Evolutionary conservation across 2,113 vertebrate genomes (phyloP).

Genomic region (Microcebus tavaratra): DNA sequence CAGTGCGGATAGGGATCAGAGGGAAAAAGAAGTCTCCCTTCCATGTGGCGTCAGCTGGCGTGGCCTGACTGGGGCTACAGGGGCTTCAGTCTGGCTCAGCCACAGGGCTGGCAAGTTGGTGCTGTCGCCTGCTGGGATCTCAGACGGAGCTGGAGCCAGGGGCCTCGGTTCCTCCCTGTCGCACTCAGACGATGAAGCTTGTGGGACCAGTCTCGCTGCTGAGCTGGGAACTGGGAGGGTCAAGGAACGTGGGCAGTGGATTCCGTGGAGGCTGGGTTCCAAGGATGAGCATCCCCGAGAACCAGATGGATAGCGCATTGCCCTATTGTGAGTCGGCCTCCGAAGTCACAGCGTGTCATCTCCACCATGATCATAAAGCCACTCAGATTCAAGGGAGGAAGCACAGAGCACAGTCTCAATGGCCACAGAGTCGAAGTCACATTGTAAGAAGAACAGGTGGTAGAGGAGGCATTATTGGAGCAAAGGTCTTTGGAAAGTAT

Average conservation of each 20-base stretch:
- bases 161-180: neutral
- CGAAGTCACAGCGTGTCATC: neutral
- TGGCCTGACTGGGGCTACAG: neutral
- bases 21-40: neutral
- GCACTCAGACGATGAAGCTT: neutral
- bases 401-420: too few relatives aligned
- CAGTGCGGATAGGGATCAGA: neutral
- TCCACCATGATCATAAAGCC: neutral
- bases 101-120: neutral
- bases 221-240: neutral
- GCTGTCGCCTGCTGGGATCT: neutral
- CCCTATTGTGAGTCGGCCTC: neutral
- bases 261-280: neutral
- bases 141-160: neutral
- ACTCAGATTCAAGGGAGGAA: neutral
- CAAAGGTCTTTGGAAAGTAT: neutral
- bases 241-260: neutral
- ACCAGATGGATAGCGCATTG: neutral
- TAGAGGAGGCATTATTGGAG: neutral
- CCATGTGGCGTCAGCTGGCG: neutral
- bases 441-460: neutral
- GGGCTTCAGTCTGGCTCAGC: neutral
- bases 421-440: neutral
- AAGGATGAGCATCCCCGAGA: neutral
- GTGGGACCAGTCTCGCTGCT: neutral